Evolutionary conservation across 2,888 invertebrate species (phyloP).

Genomic region (Pemphredon lugubris): DNA sequence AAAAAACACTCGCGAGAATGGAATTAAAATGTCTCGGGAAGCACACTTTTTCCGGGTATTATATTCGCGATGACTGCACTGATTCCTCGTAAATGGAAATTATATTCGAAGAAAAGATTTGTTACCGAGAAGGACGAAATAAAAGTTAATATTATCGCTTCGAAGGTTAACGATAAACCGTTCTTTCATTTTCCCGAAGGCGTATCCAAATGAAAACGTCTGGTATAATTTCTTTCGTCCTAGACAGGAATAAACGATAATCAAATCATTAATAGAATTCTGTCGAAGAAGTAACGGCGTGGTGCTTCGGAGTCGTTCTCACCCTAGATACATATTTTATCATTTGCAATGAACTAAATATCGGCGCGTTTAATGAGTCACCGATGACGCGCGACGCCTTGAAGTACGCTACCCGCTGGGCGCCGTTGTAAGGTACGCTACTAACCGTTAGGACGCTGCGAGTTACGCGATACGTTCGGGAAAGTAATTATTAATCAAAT

Average conservation of each 20-base stretch:
- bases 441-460: background rate
- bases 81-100: too few relatives aligned
- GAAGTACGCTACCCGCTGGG: background rate
- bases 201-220: too few relatives aligned
- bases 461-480: background rate
- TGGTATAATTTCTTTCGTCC: too few relatives aligned
- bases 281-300: background rate
- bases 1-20: background rate
- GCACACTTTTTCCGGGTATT: too few relatives aligned
- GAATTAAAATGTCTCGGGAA: too few relatives aligned
- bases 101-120: too few relatives aligned
- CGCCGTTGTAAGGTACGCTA: conserved; percentile 7
- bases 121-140: too few relatives aligned
- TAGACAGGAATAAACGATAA: background rate
- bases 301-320: conserved; percentile 35
- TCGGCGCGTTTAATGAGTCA: conserved; percentile 53
- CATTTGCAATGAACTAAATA: conserved; percentile 40
- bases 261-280: background rate
- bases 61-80: too few relatives aligned
- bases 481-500: too few relatives aligned
- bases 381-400: conserved; percentile 30
- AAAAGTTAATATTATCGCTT: too few relatives aligned
- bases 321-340: conserved; percentile 61
- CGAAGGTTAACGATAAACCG: too few relatives aligned
- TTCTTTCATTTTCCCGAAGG: too few relatives aligned